Conservation (phyloP, 2,797 vertebrate genomes). For the Sebastes oblongus region DNA sequence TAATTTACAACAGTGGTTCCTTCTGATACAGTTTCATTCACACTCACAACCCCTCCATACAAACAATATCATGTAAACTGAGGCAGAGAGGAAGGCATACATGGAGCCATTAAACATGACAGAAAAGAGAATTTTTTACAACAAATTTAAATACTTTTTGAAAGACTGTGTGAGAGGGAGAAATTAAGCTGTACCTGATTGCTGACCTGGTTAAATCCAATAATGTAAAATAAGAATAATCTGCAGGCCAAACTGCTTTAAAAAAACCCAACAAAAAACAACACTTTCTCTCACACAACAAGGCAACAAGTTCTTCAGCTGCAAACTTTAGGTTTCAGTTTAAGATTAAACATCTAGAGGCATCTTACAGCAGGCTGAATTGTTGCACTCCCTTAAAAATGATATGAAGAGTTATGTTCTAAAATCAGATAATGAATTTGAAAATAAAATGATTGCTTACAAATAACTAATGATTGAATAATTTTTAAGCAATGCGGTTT, state of each 20-base stretch:
- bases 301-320: slow-evolving; percentile 27
- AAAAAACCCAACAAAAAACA: neutral
- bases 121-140: neutral
- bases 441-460: neutral
- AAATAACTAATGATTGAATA: neutral
- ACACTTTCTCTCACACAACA: slow-evolving; percentile 25
- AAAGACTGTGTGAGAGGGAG: neutral
- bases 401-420: neutral
- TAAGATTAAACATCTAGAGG: slow-evolving; percentile 3
- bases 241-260: slow-evolving; percentile 32
- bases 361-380: slow-evolving; percentile 27
- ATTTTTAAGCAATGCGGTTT: neutral
- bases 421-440: slow-evolving; percentile 13
- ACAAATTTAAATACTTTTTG: slow-evolving; percentile 51
- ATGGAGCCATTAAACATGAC: slow-evolving; percentile 22
- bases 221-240: neutral
- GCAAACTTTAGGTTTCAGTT: slow-evolving; percentile 13
- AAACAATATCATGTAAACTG: slow-evolving; percentile 60
- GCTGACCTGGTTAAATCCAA: slow-evolving; percentile 19
- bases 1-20: slow-evolving; percentile 79
- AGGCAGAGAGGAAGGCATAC: slow-evolving; percentile 50
- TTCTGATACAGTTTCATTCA: slow-evolving; percentile 65
- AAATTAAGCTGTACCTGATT: slow-evolving; percentile 66
- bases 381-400: slow-evolving; percentile 25
- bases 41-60: slow-evolving; percentile 52